Evolutionary conservation across 1,140 invertebrate genomes (phyloP), one percentile per base, ranked within the genome.

Genomic region (Pogonus chalceus): DNA sequence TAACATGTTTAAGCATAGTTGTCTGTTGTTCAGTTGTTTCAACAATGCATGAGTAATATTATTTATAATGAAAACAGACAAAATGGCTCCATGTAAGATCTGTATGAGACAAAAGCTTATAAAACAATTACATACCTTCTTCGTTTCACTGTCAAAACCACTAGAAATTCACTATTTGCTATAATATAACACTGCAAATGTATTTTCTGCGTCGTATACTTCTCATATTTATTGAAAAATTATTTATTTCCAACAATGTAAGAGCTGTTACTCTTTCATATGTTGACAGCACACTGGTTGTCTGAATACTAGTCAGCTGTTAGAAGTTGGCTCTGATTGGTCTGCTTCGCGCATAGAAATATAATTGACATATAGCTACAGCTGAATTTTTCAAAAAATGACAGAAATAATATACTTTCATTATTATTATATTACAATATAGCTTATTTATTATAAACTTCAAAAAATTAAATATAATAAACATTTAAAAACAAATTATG

Each of bases 251-350:
- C 3, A 12, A 18, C 37, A 18, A 43, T 9, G 18, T 16, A 43
- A 9, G 37, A 18, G 9, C 37, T 12, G 18, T 16, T 43, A 18
- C 37, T 43, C 9, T 43, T 18, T 43, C 20, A 10, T 22, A 24
- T 51, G 49, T 51, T 51, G 49, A 51, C 49, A 51, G 49, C 31
- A 24, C 22, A 31, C 49, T 26, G 23, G 49, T 35, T 51, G 14
- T 31, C 49, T 26, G 22, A 18, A 51, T 16, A 51, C 49, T 51
- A 24, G 49, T 51, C 47, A 49, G 47, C 47, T 26, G 26, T 35
- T 51, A 14, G 21, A 24, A 12, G 16, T 22, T 14, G 10, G 4
- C 31, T 20, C 14, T 49, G 47, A 49, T 49, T 49, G 47, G 47
- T 12, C 16, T n/a, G n/a, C n/a, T n/a, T n/a, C n/a, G n/a, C n/a